A percentile compares a stretch with the other conserved stretches of the same genome.
Conservation (phyloP, 2,797 vertebrate genomes). For the Mormyrops attenuatus region DNA sequence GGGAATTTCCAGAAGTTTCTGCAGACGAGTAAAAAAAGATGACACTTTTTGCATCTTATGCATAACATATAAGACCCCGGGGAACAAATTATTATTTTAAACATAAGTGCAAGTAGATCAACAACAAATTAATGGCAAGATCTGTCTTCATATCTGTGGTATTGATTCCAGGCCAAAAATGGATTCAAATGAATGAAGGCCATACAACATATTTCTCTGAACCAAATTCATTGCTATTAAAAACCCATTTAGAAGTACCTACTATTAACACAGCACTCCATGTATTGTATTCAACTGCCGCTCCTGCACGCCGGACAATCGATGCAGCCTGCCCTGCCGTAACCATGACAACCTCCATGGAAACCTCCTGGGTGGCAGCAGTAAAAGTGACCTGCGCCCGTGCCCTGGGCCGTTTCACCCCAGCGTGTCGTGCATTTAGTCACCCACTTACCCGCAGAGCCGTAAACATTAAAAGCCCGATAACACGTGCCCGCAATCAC, state of each 20-base stretch:
- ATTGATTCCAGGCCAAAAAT: background rate
- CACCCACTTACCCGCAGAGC: background rate
- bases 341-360: background rate
- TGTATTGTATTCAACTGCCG: background rate
- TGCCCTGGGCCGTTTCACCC: background rate
- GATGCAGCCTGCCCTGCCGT: background rate
- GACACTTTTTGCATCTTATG: background rate
- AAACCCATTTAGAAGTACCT: background rate
- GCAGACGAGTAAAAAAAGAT: background rate
- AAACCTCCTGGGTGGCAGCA: background rate
- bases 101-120: background rate
- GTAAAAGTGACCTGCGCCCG: background rate
- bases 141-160: background rate
- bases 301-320: background rate
- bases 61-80: background rate
- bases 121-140: background rate
- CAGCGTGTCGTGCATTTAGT: background rate
- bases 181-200: background rate
- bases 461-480: background rate
- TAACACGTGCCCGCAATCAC: background rate
- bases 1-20: background rate
- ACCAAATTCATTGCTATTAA: background rate
- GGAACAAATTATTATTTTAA: background rate
- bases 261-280: background rate
- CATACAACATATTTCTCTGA: background rate